Evolutionary conservation across 2,888 invertebrate species (phyloP).

Genomic region (Homarus gammarus): DNA sequence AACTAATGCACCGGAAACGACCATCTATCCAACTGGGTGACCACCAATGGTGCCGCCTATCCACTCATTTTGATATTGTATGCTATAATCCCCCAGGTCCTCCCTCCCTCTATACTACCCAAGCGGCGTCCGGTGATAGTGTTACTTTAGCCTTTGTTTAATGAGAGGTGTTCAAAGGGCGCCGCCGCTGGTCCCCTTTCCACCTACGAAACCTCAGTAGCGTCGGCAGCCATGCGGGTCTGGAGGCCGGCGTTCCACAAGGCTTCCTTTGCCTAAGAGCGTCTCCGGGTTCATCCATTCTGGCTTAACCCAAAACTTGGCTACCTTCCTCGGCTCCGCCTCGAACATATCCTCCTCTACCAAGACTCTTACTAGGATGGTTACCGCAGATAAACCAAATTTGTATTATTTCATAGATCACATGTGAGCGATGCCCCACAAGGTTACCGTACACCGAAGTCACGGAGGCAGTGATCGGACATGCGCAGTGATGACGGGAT

Average conservation of each 20-base stretch:
- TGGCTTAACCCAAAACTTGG: background rate
- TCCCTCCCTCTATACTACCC: constrained; percentile 35
- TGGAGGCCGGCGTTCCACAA: constrained; percentile 46
- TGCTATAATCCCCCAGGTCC: constrained; percentile 45
- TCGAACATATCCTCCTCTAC: too few relatives aligned
- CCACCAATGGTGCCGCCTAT: constrained; percentile 36
- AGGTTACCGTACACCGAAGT: background rate
- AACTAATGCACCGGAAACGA: constrained; percentile 45
- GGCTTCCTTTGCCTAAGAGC: constrained; percentile 35
- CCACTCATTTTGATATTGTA: constrained; percentile 35
- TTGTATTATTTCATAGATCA: background rate
- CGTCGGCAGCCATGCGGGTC: constrained; percentile 54
- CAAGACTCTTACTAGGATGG: too few relatives aligned
- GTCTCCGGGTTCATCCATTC: constrained; percentile 7
- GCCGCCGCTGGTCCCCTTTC: constrained; percentile 58
- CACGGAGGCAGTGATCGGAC: constrained; percentile 7
- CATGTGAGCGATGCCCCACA: background rate
- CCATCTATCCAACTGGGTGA: constrained; percentile 28
- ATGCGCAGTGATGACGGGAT: constrained; percentile 7
- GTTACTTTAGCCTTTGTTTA: constrained; percentile 67
- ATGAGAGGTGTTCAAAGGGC: constrained; percentile 69
- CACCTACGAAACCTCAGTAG: constrained; percentile 64
- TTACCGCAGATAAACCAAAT: too few relatives aligned
- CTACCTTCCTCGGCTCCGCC: too few relatives aligned
- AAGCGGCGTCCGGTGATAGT: constrained; percentile 58